Base-by-base conservation (phyloP, 2,113 vertebrate genomes). In the Calidris pugnax region DNA sequence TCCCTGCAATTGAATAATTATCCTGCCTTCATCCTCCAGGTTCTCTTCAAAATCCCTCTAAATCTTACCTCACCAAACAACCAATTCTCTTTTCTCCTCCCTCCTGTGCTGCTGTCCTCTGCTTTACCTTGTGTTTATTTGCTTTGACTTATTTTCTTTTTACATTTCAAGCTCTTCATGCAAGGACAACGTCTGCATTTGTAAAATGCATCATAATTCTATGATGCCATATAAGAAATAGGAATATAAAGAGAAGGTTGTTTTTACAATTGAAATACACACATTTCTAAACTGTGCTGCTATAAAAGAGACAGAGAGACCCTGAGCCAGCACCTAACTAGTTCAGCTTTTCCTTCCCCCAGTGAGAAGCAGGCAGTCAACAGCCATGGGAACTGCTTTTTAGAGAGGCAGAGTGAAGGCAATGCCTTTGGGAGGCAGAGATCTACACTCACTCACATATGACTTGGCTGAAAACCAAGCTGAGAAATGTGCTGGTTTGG, bases 91-190 rank as follows among this genome's bases (percentile, higher is more conserved):
- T 87, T 78, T 57, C 53, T 79, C n/a, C 28, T 74, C 32, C 79
- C 51, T 88, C 27, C 56, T 78, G 27, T 56, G 60, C 23, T 86
- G 63, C 66, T 92, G 60, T 85, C 60, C n/a, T 90, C 68, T 93
- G 60, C 21, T 74, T 95, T 89, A 84, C 73, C 43, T 90, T 55
- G 45, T 64, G 33, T 81, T 94, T 96, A 78, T 92, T 92, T 90
- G 39, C 22, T 90, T 89, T 84, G 51, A 35, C 47, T 77, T 84
- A 22, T 59, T 72, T 88, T 90, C 32, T 83, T 93, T 84, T 72
- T 66, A 48, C 16, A 39, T 56, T 85, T 85, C 64, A 86, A 90
- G 14, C 28, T 81, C 59, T 45, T 55, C 14, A 55, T 63, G 60
- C 30, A 95, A 92, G 47, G 47, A 80, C 57, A 85, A 79, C 0